Percentiles rank a stretch among this genome's conserved stretches.
These are phyloP conservation scores for Microctonus hyperodae DNA, from an alignment of 2,888 invertebrate species.

Conservation along the genomic window DNA sequence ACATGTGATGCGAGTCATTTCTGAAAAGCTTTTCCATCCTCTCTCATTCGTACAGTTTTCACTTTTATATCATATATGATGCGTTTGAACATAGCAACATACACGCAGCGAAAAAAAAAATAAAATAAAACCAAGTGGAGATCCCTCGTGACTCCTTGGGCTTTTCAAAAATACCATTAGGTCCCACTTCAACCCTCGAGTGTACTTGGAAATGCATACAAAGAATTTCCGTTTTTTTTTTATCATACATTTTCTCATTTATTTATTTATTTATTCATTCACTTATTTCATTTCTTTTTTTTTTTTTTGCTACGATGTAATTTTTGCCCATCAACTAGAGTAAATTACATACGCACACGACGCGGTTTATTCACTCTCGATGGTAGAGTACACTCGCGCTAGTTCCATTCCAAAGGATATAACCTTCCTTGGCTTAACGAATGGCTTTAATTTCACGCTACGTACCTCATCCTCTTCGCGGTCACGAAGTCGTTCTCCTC, in stretches of 20 bases:
- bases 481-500: conserved; percentile 39
- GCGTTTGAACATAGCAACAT: neutral
- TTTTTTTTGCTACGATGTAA: neutral
- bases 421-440: conserved; percentile 42
- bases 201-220: conserved; percentile 7
- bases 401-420: conserved; percentile 38
- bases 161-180: neutral
- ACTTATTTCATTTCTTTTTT: too few species aligned
- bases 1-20: neutral
- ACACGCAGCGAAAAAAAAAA: neutral
- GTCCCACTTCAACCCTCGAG: neutral
- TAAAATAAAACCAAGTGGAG: neutral
- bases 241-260: too few species aligned
- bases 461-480: conserved; percentile 36
- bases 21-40: neutral
- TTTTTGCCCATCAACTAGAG: conserved; percentile 24
- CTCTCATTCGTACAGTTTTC: neutral
- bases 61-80: neutral
- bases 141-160: neutral
- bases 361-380: conserved; percentile 25
- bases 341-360: conserved; percentile 29
- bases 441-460: conserved; percentile 50
- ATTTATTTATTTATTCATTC: neutral
- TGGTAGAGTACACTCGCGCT: conserved; percentile 22
- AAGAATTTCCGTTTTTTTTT: neutral